Evolutionary conservation across 2,113 vertebrate species (phyloP), one percentile per base, ranked within the genome.

Genomic region (Acanthochromis polyacanthus): DNA sequence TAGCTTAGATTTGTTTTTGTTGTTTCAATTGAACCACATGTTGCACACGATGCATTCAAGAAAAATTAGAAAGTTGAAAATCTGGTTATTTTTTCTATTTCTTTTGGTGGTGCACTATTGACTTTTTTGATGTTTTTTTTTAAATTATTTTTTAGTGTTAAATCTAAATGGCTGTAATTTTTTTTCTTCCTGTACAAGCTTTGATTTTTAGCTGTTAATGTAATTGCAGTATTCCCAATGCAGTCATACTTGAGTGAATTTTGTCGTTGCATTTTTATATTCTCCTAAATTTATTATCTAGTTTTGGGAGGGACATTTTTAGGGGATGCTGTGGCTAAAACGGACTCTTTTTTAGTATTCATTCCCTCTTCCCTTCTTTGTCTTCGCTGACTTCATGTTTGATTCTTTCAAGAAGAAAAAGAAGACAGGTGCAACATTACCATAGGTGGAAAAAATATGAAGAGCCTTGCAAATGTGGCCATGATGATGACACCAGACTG

Each of bases 371-470:
- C 59, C 10, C n/a, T 9, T 70, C 16, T 38, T 7, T 11, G 14
- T 59, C 19, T 65, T 23, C 16, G 17, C 28, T 71, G 70, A 73
- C 46, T 75, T 70, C 45, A 76, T 76, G 50, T 81, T 73, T 83
- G 57, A 85, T 87, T 85, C 65, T 84, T 65, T 76, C 23, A 22
- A 64, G 15, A 52, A 46, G 28, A 57, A 71, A 66, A 72, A 85
- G 62, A 46, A 66, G 8, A 75, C 75, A 84, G 75, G 73, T 82
- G 75, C 75, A 57, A 52, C 16, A 70, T 82, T 71, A 80, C 30
- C 68, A 80, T 71, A 20, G 36, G 55, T 69, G 32, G 32, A 17
- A 25, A 52, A 55, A 69, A 46, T n/a, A 65, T 4, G 38, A 32
- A 74, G 12, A 36, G 10, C 6, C 25, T 68, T n/a, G 4, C 70